Conservation (phyloP, 1,140 invertebrate species). For the Zaprionus davidi region DNA sequence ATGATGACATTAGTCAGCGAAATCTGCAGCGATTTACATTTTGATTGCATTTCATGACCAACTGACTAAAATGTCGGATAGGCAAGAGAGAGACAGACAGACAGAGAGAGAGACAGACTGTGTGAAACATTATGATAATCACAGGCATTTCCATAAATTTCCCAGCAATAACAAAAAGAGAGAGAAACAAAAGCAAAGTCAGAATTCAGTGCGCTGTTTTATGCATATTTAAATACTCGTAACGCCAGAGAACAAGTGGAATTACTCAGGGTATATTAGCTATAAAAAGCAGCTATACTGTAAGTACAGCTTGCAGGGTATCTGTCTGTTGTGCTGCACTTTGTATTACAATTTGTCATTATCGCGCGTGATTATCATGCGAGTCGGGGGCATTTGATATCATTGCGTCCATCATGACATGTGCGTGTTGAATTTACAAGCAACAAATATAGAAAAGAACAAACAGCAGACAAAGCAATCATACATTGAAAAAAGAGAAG, state of each 20-base stretch:
- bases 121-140: conserved; percentile 43
- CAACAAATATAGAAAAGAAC: conserved; percentile 7
- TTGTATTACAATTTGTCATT: conserved; percentile 29
- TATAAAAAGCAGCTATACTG: background rate
- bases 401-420: conserved; percentile 54
- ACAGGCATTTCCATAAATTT: conserved; percentile 43
- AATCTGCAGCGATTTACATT: conserved; percentile 43
- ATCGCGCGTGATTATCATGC: conserved; percentile 61
- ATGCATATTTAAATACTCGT: conserved; percentile 43
- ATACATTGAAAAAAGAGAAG: background rate
- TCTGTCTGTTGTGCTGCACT: background rate
- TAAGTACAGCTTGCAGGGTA: background rate
- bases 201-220: conserved; percentile 25
- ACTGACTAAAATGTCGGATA: background rate
- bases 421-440: conserved; percentile 51
- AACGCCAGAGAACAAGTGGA: conserved; percentile 24
- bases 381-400: conserved; percentile 42
- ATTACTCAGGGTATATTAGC: conserved; percentile 10
- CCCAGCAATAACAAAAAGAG: conserved; percentile 2
- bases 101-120: background rate
- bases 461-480: conserved; percentile 32
- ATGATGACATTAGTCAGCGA: conserved; percentile 32
- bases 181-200: conserved; percentile 8
- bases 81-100: too few relatives aligned
- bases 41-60: conserved; percentile 49